Evolutionary conservation across 2,113 vertebrate genomes (phyloP), one percentile per base, ranked within the genome.

Genomic region (Scomber japonicus): DNA sequence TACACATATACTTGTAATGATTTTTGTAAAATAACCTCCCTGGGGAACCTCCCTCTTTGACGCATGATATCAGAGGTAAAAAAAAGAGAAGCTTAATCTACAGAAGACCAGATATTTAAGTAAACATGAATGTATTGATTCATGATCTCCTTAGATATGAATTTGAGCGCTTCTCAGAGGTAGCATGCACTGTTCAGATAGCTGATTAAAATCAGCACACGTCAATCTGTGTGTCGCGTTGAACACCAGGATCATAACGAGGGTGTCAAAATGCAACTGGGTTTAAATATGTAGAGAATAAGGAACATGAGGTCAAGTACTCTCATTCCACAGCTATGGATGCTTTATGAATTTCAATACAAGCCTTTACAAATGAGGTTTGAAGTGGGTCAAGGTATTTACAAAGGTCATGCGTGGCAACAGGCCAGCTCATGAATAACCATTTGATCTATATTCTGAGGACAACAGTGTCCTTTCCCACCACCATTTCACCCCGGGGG

Each of bases 361-460:
- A 64, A 60, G 57, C 45, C 74, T 62, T 35, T 70, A 80, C 60
- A 82, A 76, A 86, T 78, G 54, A 76, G 83, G 65, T 72, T 67
- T 86, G 57, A 91, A 91, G 75, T 70, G 80, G 77, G 86, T 84
- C 78, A 50, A 63, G 68, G 71, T 72, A 72, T 84, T 85, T 78
- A 87, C 72, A 73, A 90, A 90, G 90, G 90, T 87, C 81, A 80
- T 44, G 19, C 60, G 59, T 50, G 72, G 76, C 54, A 59, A 48
- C 67, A 78, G 45, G 17, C 59, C 45, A 65, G 49, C 71, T 89
- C 82, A 89, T 88, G 76, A 91, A 90, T 91, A 91, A 88, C 50
- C 66, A 89, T 82, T 70, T 70, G 13, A 85, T 86, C 64, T 78
- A 35, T 55, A 81, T 70, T 82, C 73, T 73, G 61, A 82, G 86